Base-by-base conservation (phyloP, 2,113 vertebrate species). In the Syrmaticus mikado region DNA sequence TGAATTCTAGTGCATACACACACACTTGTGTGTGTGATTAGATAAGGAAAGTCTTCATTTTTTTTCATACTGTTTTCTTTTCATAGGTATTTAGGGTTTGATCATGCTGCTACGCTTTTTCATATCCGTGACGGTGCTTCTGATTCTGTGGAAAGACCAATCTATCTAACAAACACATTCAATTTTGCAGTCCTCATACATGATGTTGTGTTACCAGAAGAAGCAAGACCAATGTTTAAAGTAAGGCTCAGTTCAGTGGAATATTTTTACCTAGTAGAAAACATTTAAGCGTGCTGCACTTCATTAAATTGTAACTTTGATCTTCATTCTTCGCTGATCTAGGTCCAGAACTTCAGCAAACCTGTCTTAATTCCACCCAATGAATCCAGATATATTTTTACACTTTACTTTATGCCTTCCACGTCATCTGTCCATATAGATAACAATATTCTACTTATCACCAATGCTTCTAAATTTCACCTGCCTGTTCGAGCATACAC, bases 401-500 rank as follows among this genome's bases (percentile, higher is more conserved):
- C 99, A 52, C 98, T 99, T 72, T 96, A 98, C 90, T 99, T 99
- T 98, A 98, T 98, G 93, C 98, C 99, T 38, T 98, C 99, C 27
- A 98, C 99, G 40, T 99, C 99, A 53, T 99, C 99, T 91, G 98
- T 99, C 82, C 98, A 99, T 88, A 97, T 99, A 95, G 99, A 99
- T 97, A 99, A 98, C 97, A 99, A 99, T 94, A 99, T 99, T 96
- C 98, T 99, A 87, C 99, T 99, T 80, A 98, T 99, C 97, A 99
- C 99, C 87, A 99, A 99, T 52, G 99, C 99, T 36, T 99, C 99
- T 58, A 99, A 99, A 97, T 99, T 99, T 96, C 99, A 99, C 93
- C 98, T 99, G 67, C 99, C 99, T 76, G 98, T 99, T 78, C 97
- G 99, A 92, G 99, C 99, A 12, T 99, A 99, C 96, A 99, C 99